phyloP scores from a whole-genome alignment of 2,888 invertebrate species.

The Parapristionchus giblindavisi region DNA sequence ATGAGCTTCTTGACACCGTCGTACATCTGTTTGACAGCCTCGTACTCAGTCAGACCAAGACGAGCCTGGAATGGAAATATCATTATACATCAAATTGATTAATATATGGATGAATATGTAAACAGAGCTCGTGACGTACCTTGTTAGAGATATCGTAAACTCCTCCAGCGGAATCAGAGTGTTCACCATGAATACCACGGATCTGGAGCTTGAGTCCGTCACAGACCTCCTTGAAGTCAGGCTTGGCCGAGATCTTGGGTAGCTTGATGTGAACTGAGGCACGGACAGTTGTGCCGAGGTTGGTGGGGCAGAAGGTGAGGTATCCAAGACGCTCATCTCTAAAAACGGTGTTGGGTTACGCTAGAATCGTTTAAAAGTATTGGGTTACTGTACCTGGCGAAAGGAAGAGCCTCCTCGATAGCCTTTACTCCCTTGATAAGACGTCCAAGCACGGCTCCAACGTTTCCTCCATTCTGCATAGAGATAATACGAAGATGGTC shows the following conservation, averaged over 20 bases:
- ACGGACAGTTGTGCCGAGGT: slow-evolving; percentile 85
- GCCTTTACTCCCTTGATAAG: slow-evolving; percentile 80
- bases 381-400: slow-evolving; percentile 76
- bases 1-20: slow-evolving; percentile 86
- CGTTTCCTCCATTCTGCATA: slow-evolving; percentile 79
- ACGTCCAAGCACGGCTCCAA: slow-evolving; percentile 80
- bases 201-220: slow-evolving; percentile 82
- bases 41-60: slow-evolving; percentile 80
- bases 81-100: slow-evolving; percentile 42
- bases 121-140: slow-evolving; percentile 39
- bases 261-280: slow-evolving; percentile 92
- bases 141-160: slow-evolving; percentile 83
- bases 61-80: slow-evolving; percentile 76
- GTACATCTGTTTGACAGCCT: slow-evolving; percentile 81
- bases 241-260: slow-evolving; percentile 77
- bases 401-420: slow-evolving; percentile 86
- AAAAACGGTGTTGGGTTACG: slow-evolving; percentile 73
- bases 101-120: slow-evolving; percentile 72
- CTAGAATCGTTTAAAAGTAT: slow-evolving; percentile 90
- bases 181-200: slow-evolving; percentile 85
- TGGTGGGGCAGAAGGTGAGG: slow-evolving; percentile 83
- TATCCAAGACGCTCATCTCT: slow-evolving; percentile 80
- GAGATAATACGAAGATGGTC: slow-evolving; percentile 86
- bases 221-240: slow-evolving; percentile 80
- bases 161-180: slow-evolving; percentile 92